Conservation (phyloP, 2,888 invertebrate species). For the Watsonalla cultraria region DNA sequence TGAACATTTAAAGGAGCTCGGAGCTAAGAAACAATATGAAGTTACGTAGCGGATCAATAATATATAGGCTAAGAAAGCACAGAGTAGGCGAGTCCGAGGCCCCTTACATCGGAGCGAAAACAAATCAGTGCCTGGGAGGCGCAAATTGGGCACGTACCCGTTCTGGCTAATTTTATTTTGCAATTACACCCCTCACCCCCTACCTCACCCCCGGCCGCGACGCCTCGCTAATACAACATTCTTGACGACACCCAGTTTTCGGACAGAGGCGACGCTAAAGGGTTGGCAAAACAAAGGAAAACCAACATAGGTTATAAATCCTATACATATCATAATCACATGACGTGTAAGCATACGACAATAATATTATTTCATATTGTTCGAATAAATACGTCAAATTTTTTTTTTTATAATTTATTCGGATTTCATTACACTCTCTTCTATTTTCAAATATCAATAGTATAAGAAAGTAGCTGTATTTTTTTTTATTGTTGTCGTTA, state of each 20-base stretch:
- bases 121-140: constrained; percentile 77
- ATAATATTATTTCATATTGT: no score
- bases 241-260: constrained; percentile 65
- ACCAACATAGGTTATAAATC: constrained; percentile 16
- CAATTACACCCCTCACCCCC: constrained; percentile 68
- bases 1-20: constrained; percentile 1
- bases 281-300: constrained; percentile 13
- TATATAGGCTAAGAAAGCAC: constrained; percentile 72
- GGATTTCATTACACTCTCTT: no score
- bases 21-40: constrained; percentile 54
- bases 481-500: no score
- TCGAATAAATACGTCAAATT: no score
- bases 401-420: no score
- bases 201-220: constrained; percentile 27
- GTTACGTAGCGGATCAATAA: constrained; percentile 62
- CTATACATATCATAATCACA: not conserved
- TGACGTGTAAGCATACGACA: no score
- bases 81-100: constrained; percentile 45
- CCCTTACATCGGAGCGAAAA: constrained; percentile 64
- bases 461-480: no score
- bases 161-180: constrained; percentile 79
- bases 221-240: constrained; percentile 69
- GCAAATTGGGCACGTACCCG: constrained; percentile 79
- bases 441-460: no score
- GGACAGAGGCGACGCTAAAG: constrained; percentile 38